phyloP scores from a whole-genome alignment of 2,888 invertebrate genomes.

The Hybos culiciformis region DNA sequence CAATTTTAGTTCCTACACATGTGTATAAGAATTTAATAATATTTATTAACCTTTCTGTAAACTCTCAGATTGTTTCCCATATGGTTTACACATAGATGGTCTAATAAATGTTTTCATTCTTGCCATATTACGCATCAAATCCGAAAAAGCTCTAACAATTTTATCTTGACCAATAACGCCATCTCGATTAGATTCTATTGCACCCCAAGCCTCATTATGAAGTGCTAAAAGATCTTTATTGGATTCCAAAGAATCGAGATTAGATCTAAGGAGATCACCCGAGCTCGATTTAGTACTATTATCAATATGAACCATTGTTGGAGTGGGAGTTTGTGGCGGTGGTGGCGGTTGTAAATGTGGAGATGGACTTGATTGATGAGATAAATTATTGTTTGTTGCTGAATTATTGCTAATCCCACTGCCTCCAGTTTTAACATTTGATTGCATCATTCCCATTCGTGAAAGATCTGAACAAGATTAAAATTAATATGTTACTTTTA shows the following conservation, averaged over 20 bases:
- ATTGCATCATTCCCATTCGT: too few relatives aligned
- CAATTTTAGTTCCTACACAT: too few relatives aligned
- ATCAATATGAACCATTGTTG: not conserved
- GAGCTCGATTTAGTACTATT: not conserved
- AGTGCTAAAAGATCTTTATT: conserved; percentile 52
- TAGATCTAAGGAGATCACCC: conserved; percentile 27
- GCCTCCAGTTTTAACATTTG: too few relatives aligned
- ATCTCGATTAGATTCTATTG: conserved; percentile 21
- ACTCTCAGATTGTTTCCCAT: conserved; percentile 79
- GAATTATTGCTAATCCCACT: too few relatives aligned
- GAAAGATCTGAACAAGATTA: too few relatives aligned
- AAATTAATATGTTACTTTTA: too few relatives aligned
- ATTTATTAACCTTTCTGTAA: conserved; percentile 63
- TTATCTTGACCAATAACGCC: conserved; percentile 61
- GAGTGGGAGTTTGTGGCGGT: conserved; percentile 1
- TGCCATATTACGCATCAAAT: conserved; percentile 77
- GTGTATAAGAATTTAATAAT: too few relatives aligned
- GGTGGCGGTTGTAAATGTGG: conserved; percentile 2
- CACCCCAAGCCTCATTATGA: conserved; percentile 53
- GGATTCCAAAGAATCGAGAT: conserved; percentile 33
- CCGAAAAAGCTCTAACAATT: conserved; percentile 70
- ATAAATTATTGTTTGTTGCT: not conserved
- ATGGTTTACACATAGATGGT: conserved; percentile 81
- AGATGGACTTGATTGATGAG: conserved; percentile 17
- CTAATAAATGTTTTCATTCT: conserved; percentile 79